These are phyloP conservation scores for Acanthurus lineatus DNA, from an alignment of 2,797 vertebrate species.

Conservation along the genomic window DNA sequence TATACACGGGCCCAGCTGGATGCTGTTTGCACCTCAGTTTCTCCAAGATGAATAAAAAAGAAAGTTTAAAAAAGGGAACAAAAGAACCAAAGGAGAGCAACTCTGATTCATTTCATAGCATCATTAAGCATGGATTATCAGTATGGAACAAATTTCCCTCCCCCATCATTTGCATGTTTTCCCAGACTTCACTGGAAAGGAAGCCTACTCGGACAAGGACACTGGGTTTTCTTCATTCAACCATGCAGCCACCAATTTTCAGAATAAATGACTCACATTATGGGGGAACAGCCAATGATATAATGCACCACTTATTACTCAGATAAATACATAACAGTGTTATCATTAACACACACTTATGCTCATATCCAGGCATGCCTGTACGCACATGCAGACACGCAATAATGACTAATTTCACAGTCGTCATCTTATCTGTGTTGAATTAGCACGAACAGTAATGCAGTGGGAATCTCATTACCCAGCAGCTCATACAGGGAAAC, in stretches of 20 bases:
- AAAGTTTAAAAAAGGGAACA: slow-evolving; percentile 18
- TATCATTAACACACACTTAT: slow-evolving; percentile 51
- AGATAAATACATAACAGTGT: slow-evolving; percentile 50
- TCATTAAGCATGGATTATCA: slow-evolving; percentile 60
- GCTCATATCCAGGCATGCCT: slow-evolving; percentile 8
- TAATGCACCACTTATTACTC: slow-evolving; percentile 46
- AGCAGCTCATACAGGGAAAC: slow-evolving; percentile 10
- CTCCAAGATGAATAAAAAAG: slow-evolving; percentile 8
- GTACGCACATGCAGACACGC: slow-evolving; percentile 24
- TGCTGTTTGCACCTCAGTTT: slow-evolving; percentile 10
- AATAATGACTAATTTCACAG: slow-evolving; percentile 67
- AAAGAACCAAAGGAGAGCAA: slow-evolving; percentile 36
- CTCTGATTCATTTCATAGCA: slow-evolving; percentile 60
- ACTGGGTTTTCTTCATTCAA: slow-evolving; percentile 40
- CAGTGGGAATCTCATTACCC: slow-evolving; percentile 48
- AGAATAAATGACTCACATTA: slow-evolving; percentile 49
- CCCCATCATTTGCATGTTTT: slow-evolving; percentile 76
- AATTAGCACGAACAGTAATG: slow-evolving; percentile 39
- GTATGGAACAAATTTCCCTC: slow-evolving; percentile 50
- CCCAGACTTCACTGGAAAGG: slow-evolving; percentile 44
- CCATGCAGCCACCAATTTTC: slow-evolving; percentile 16
- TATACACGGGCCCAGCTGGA: slow-evolving; percentile 37
- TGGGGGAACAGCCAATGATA: slow-evolving; percentile 25
- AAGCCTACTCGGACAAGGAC: slow-evolving; percentile 19
- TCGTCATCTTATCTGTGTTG: slow-evolving; percentile 59